phyloP scores from a whole-genome alignment of 2,797 vertebrate species.

The Fistularia tabacaria region DNA sequence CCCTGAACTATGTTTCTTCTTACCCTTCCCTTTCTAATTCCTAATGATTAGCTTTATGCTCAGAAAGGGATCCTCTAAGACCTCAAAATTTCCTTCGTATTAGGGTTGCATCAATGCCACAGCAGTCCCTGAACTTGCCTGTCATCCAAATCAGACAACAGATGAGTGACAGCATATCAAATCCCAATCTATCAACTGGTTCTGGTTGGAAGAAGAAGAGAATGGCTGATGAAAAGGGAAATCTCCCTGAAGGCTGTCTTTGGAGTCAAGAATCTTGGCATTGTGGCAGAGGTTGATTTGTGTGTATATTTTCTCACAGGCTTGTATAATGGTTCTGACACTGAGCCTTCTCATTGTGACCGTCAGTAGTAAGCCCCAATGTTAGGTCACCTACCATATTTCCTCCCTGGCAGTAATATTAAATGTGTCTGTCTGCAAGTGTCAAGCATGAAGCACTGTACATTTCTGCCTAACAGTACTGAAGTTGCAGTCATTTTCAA shows the following conservation, averaged over 20 bases:
- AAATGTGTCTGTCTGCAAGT: slow-evolving; percentile 40
- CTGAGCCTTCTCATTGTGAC: slow-evolving; percentile 60
- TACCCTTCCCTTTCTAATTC: slow-evolving; percentile 52
- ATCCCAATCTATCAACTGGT: slow-evolving; percentile 56
- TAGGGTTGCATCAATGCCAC: slow-evolving; percentile 34
- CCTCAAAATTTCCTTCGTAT: slow-evolving; percentile 22
- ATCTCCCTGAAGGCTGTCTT: slow-evolving; percentile 38
- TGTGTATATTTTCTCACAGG: slow-evolving; percentile 39
- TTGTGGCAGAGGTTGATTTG: slow-evolving; percentile 49
- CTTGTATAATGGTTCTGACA: slow-evolving; percentile 65
- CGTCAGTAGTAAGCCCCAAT: slow-evolving; percentile 53
- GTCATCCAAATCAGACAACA: slow-evolving; percentile 40
- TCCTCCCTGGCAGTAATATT: slow-evolving; percentile 37
- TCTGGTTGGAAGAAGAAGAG: slow-evolving; percentile 33
- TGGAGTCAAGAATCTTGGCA: slow-evolving; percentile 12
- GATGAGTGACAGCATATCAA: slow-evolving; percentile 63
- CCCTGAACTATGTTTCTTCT: slow-evolving; percentile 50
- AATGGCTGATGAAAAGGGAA: slow-evolving; percentile 53
- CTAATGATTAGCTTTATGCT: slow-evolving; percentile 62
- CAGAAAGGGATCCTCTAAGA: slow-evolving; percentile 45
- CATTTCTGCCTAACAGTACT: slow-evolving; percentile 16
- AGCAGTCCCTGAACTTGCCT: slow-evolving; percentile 14
- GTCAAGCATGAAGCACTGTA: slow-evolving; percentile 1
- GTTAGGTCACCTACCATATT: slow-evolving; percentile 60
- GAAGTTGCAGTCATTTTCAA: slow-evolving; percentile 14